Evolutionary conservation across 2,797 vertebrate genomes (phyloP).

Genomic region (Spea hammondii): DNA sequence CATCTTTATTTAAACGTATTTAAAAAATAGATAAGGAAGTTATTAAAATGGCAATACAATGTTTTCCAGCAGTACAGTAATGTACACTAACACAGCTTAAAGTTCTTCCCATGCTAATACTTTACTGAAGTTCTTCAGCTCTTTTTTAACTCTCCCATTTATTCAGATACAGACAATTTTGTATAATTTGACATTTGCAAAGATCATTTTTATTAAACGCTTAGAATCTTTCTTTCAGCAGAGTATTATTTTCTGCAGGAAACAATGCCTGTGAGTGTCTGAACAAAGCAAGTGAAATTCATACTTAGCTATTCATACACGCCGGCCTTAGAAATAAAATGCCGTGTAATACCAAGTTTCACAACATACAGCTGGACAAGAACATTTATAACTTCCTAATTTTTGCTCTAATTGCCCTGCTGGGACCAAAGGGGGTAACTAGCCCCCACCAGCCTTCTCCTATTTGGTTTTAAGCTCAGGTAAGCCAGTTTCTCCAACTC

Average conservation of each 20-base stretch:
- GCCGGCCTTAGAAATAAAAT: slow-evolving; percentile 7
- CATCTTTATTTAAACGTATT: too few relatives aligned
- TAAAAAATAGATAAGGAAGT: too few relatives aligned
- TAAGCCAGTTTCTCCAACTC: too few relatives aligned
- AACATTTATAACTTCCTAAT: slow-evolving; percentile 15
- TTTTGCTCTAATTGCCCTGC: slow-evolving; percentile 2
- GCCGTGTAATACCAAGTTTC: slow-evolving; percentile 28
- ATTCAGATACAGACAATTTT: slow-evolving; percentile 19
- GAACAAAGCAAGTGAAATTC: slow-evolving; percentile 34
- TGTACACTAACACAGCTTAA: too few relatives aligned
- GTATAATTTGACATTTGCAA: slow-evolving; percentile 31
- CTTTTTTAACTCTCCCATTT: background rate
- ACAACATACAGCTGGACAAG: background rate
- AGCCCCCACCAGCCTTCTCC: too few relatives aligned
- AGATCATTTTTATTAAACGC: slow-evolving; percentile 18
- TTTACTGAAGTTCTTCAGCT: background rate
- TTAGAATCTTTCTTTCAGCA: background rate
- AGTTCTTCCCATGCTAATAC: too few relatives aligned
- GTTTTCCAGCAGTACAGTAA: too few relatives aligned
- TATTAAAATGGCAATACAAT: too few relatives aligned
- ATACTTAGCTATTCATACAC: slow-evolving; percentile 35
- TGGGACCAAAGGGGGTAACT: too few relatives aligned
- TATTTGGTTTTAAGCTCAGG: too few relatives aligned
- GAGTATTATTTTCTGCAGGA: slow-evolving; percentile 21
- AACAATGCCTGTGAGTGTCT: slow-evolving; percentile 25